Evolutionary conservation across 2,113 vertebrate genomes (phyloP).

Genomic region (Solea senegalensis): DNA sequence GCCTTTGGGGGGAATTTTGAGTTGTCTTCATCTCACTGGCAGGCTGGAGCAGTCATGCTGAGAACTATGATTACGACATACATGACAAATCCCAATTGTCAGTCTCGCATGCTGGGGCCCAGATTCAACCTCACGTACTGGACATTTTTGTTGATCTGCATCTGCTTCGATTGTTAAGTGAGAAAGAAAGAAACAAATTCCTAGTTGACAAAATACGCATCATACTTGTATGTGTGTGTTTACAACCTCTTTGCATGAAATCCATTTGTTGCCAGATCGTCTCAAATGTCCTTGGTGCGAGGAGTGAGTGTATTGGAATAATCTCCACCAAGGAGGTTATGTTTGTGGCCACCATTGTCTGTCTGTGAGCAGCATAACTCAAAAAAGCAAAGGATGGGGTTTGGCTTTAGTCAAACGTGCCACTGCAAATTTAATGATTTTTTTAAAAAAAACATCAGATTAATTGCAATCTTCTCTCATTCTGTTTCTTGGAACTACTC

Average conservation of each 20-base stretch:
- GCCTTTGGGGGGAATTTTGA: not conserved
- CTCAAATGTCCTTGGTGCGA: slow-evolving; percentile 16
- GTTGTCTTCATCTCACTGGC: slow-evolving; percentile 7
- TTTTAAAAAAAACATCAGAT: slow-evolving; percentile 41
- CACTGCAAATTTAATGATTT: slow-evolving; percentile 31
- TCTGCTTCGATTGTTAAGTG: not conserved
- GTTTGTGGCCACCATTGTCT: too few relatives aligned
- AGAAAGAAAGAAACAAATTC: slow-evolving; percentile 17
- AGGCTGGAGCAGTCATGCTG: not conserved
- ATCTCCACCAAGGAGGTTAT: too few relatives aligned
- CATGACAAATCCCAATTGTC: not conserved
- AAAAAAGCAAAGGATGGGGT: too few relatives aligned
- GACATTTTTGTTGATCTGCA: slow-evolving; percentile 27
- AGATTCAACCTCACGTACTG: not conserved
- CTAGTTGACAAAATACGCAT: not conserved
- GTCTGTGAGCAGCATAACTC: too few relatives aligned
- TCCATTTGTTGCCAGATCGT: slow-evolving; percentile 20
- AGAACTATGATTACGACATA: not conserved
- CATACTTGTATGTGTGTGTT: not conserved
- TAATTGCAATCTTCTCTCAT: slow-evolving; percentile 91
- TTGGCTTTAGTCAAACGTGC: not conserved
- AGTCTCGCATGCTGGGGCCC: slow-evolving; percentile 17
- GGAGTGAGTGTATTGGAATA: slow-evolving; percentile 12
- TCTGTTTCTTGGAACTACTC: slow-evolving; percentile 88
- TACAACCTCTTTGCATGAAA: slow-evolving; percentile 20